These are phyloP conservation scores for Acinonyx jubatus DNA, from an alignment of 2,113 vertebrate species.

Conservation along the genomic window DNA sequence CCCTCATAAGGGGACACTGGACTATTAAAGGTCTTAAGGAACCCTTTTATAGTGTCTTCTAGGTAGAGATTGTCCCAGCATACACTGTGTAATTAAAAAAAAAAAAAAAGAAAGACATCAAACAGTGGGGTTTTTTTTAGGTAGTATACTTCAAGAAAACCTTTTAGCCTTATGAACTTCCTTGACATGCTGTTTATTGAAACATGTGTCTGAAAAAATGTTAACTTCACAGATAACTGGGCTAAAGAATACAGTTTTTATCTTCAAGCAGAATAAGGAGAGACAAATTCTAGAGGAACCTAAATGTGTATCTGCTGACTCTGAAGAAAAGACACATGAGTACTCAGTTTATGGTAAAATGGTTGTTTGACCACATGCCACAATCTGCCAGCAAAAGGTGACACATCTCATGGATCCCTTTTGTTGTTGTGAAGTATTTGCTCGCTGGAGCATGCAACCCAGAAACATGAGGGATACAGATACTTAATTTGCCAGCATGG, in stretches of 20 bases:
- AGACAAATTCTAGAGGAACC: slow-evolving; percentile 17
- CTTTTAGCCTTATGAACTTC: slow-evolving; percentile 69
- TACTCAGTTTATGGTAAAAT: slow-evolving; percentile 37
- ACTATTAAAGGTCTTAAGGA: slow-evolving; percentile 14
- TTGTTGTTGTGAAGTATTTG: slow-evolving; percentile 18
- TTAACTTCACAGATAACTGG: slow-evolving; percentile 58
- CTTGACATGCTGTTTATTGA: slow-evolving; percentile 77
- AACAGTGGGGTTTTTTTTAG: slow-evolving; percentile 45
- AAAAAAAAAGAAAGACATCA: not conserved
- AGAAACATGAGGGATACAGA: not conserved
- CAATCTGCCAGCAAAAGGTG: slow-evolving; percentile 51
- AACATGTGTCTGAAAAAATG: slow-evolving; percentile 69
- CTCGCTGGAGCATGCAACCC: slow-evolving; percentile 24
- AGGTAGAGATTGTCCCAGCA: not conserved
- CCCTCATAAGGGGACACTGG: slow-evolving; percentile 15
- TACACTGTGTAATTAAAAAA: not conserved
- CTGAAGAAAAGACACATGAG: not conserved
- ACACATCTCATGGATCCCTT: slow-evolving; percentile 20
- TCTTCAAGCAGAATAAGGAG: slow-evolving; percentile 42
- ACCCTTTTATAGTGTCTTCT: slow-evolving; percentile 53
- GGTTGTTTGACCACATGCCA: slow-evolving; percentile 67
- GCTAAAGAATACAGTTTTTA: slow-evolving; percentile 64
- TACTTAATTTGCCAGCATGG: slow-evolving; percentile 29
- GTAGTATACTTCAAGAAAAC: slow-evolving; percentile 58
- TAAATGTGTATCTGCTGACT: slow-evolving; percentile 41